Evolutionary conservation across 2,888 invertebrate genomes (phyloP).

Genomic region (Amblyjoppa fuscipennis): DNA sequence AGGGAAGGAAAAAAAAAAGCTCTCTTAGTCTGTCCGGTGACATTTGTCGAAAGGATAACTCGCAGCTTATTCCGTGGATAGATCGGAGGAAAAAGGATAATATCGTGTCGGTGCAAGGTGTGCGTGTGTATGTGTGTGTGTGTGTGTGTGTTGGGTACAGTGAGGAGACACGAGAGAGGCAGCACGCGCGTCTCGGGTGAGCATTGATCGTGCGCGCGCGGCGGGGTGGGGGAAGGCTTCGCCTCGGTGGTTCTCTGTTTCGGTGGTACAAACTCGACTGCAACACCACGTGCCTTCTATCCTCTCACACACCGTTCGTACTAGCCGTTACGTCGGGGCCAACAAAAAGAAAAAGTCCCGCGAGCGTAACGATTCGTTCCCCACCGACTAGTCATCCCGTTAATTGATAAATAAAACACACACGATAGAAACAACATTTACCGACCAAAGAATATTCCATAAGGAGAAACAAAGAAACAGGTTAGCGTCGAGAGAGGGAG

Average conservation of each 20-base stretch:
- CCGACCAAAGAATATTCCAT: conserved; percentile 1
- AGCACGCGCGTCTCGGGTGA: conserved; percentile 51
- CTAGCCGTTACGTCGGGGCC: conserved; percentile 25
- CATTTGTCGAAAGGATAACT: conserved; percentile 3
- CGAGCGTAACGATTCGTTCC: not conserved
- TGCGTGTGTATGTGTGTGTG: too few relatives aligned
- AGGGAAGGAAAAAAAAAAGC: not conserved
- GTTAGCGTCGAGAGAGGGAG: too few relatives aligned
- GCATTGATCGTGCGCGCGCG: conserved; percentile 65
- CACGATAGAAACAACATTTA: conserved; percentile 13
- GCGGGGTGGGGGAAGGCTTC: conserved; percentile 14
- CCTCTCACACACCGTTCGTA: conserved; percentile 39
- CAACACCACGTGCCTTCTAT: conserved; percentile 69
- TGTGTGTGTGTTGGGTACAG: conserved; percentile 25
- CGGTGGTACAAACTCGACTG: conserved; percentile 65
- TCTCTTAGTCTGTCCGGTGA: not conserved
- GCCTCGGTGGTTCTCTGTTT: conserved; percentile 57
- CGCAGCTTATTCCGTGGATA: conserved; percentile 3
- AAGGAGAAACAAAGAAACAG: not conserved
- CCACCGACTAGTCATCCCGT: conserved; percentile 20
- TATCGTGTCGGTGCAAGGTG: conserved; percentile 12
- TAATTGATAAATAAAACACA: conserved; percentile 10
- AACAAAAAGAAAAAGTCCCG: not conserved
- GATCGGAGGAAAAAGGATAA: conserved; percentile 14
- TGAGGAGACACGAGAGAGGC: conserved; percentile 23